phyloP scores from a whole-genome alignment of 2,113 vertebrate genomes.

The Acanthisitta chloris region DNA sequence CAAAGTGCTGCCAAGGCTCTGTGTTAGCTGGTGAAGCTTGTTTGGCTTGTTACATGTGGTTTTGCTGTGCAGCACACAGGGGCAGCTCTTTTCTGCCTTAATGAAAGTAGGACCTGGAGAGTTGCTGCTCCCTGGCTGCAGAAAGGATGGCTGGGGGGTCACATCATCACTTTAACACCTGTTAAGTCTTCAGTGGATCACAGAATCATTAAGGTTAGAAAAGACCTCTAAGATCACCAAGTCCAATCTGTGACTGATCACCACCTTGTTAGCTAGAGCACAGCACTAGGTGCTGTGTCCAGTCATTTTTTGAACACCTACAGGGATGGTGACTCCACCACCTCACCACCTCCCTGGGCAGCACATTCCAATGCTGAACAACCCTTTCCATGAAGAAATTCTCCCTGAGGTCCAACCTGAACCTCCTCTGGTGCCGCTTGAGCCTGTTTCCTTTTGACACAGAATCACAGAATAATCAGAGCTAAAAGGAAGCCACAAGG shows the following conservation, averaged over 20 bases:
- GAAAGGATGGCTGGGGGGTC: background rate
- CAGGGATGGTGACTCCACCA: background rate
- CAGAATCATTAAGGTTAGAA: background rate
- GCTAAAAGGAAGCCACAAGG: too few relatives aligned
- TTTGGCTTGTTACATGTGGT: background rate
- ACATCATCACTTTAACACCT: background rate
- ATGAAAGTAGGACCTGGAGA: background rate
- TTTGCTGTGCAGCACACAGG: background rate
- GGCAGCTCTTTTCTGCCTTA: background rate
- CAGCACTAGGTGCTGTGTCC: background rate
- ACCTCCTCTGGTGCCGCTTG: background rate
- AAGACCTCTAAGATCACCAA: background rate
- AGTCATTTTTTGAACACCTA: background rate
- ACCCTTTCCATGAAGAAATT: background rate
- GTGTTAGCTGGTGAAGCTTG: background rate
- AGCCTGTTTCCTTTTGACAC: fast-evolving
- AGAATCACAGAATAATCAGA: too few relatives aligned
- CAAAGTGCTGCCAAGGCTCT: background rate
- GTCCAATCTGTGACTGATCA: background rate
- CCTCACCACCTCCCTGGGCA: background rate
- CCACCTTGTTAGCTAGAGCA: background rate
- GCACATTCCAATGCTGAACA: background rate
- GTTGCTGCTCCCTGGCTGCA: background rate
- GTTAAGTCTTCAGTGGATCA: background rate
- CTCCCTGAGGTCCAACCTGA: background rate